Evolutionary conservation across 30 jellyfish, hydroid and myxozoan genomes (phyloP), one percentile per base, ranked within the genome.

Genomic region (Sanderia malayensis): DNA sequence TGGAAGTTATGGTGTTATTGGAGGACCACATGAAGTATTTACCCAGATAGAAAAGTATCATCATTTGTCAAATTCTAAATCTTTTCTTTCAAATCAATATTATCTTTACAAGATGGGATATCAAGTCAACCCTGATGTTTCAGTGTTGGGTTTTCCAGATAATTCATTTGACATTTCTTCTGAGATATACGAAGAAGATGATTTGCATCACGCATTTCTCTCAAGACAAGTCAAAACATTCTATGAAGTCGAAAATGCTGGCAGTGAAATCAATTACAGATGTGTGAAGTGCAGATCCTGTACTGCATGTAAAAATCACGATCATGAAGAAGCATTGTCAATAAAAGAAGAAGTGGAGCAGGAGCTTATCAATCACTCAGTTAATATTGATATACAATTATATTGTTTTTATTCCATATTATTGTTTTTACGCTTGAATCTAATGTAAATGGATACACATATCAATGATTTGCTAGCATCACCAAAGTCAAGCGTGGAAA

Each of bases 11-110:
- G 82, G 85, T 2, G 81, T 72, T 13, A 30, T 72, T 13, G 79
- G 79, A n/a, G 85, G 85, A 2, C 61, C 77, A 25, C 85, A 47
- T 4, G 29, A 18, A 4, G 61, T 72, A 66, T 41, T 67, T 27
- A 31, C 71, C 10, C 70, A 32, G 18, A 55, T 55, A 55, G 18
- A 7, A 25, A 20, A n/a, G 18, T 55, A 4, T n/a, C 67, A 4
- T n/a, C 67, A 55, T 7, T 55, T 13, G 13, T 4, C 13, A 6
- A 37, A 19, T 4, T 3, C 3, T 20, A 52, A 9, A 4, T 10
- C 1, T 11, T 0, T 46, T 72, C 81, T 67, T 29, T 76, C 34
- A 18, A 17, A 28, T 9, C 80, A 67, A 13, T 13, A 4, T 37
- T 13, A 37, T 6, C 52, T 37, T 4, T 37, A 4, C 13, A 6